Evolutionary conservation across 2,113 vertebrate species (phyloP), one percentile per base, ranked within the genome.

Genomic region (Rattus rattus): DNA sequence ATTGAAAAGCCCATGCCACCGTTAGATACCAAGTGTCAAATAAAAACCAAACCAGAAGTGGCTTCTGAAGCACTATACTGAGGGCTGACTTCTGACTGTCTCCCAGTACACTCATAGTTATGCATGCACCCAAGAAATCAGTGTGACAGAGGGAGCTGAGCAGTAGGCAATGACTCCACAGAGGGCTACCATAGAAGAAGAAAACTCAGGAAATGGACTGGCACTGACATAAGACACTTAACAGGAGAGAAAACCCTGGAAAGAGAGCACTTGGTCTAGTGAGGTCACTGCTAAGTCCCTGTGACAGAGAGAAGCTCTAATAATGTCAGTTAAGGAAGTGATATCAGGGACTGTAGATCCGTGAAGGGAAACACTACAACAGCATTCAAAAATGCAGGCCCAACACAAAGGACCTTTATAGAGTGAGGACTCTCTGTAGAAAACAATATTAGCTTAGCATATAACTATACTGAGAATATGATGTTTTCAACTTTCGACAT

Each of bases 391-490:
- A 75, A 1, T 81, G 47, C 54, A 92, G 24, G 39, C 39, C 76
- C 17, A 16, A 87, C 17, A 28, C 22, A 65, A 92, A 83, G 17
- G 7, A 84, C 80, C 63, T 56, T 59, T 87, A 76, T 76, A 94
- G 67, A 88, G 79, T 59, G 26, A 9, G 39, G 33, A 39, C 9
- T 91, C 36, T 91, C 9, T 56, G 20, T 16, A 94, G 67, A 85
- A 92, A 94, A 91, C 30, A 56, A 70, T 59, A 33, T 47, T 85
- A 93, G 43, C 56, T 84, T 61, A 95, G 33, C 91, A 70, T 86
- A 52, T 61, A 94, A 79, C 59, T 77, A 49, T 63, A 94, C 89
- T 75, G 63, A 94, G 49, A 93, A 59, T 90, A 87, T 80, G 90
- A 91, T 88, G 87, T 16, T 94, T 92, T 69, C 70, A 70, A n/a